Percentiles rank a stretch among this genome's conserved stretches.
These are phyloP conservation scores for Ophion obscuratus DNA, from an alignment of 2,888 invertebrate genomes.

Conservation along the genomic window DNA sequence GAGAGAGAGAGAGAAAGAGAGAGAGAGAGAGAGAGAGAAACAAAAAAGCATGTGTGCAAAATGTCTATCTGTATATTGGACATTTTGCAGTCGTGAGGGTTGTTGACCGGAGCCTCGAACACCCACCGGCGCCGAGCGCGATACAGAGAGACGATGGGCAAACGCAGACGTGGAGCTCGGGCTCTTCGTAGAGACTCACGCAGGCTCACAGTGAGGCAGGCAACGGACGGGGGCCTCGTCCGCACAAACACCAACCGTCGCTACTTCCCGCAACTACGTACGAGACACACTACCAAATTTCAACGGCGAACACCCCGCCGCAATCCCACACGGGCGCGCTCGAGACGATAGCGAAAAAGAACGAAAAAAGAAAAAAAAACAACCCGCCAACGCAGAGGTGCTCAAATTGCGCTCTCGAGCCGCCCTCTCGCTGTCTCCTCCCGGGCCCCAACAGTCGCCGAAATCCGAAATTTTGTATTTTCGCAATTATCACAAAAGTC, in stretches of 20 bases:
- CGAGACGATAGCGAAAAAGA: slow-evolving; percentile 22
- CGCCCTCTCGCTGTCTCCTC: neutral
- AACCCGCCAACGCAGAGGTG: slow-evolving; percentile 41
- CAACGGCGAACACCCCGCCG: neutral
- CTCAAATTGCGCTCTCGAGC: neutral
- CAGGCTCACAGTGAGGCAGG: slow-evolving; percentile 82
- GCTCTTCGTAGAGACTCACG: slow-evolving; percentile 79
- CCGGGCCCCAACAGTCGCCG: neutral
- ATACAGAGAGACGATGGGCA: slow-evolving; percentile 30
- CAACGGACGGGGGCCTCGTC: slow-evolving; percentile 72
- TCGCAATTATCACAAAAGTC: neutral
- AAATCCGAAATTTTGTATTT: neutral
- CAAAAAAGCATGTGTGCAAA: neutral
- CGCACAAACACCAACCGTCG: slow-evolving; percentile 46
- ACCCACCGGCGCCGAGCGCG: slow-evolving; percentile 34
- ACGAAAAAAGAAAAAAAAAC: slow-evolving; percentile 36
- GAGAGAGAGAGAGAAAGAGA: neutral
- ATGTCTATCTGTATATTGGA: slow-evolving; percentile 11
- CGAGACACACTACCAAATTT: slow-evolving; percentile 8
- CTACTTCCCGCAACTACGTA: slow-evolving; percentile 36
- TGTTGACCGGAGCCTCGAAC: slow-evolving; percentile 77
- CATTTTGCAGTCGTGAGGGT: slow-evolving; percentile 68
- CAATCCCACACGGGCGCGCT: slow-evolving; percentile 25
- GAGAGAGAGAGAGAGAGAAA: neutral
- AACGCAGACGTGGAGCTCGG: slow-evolving; percentile 45